Evolutionary conservation across 2,888 invertebrate species (phyloP).

Genomic region (Chorisops tibialis): DNA sequence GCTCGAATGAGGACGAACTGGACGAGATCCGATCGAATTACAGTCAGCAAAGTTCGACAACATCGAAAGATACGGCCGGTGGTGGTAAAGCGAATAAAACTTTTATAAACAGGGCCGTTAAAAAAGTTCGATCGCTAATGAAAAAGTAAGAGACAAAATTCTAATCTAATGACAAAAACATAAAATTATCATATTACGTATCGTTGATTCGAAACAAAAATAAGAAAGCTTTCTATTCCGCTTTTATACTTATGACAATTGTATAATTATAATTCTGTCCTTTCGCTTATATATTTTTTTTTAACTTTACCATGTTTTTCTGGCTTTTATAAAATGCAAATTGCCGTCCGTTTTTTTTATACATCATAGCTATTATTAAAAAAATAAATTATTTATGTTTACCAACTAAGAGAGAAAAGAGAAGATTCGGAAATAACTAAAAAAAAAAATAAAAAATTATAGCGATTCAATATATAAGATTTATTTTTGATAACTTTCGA

Average conservation of each 20-base stretch:
- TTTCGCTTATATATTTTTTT: slow-evolving; percentile 4
- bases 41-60: slow-evolving; percentile 35
- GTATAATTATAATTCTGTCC: slow-evolving; percentile 16
- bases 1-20: slow-evolving; percentile 49
- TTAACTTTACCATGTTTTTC: background rate
- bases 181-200: slow-evolving; percentile 8
- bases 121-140: slow-evolving; percentile 76
- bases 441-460: too few species aligned
- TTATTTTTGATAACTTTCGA: too few species aligned
- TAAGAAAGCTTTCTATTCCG: slow-evolving; percentile 13
- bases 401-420: too few species aligned
- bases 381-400: too few species aligned
- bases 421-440: too few species aligned
- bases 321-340: slow-evolving; percentile 5
- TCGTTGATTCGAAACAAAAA: slow-evolving; percentile 17
- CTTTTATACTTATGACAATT: slow-evolving; percentile 21
- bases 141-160: slow-evolving; percentile 50
- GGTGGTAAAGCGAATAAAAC: slow-evolving; percentile 71
- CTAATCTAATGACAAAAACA: slow-evolving; percentile 1
- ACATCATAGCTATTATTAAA: slow-evolving; percentile 14
- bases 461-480: too few species aligned
- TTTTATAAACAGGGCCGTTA: slow-evolving; percentile 81
- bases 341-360: slow-evolving; percentile 20
- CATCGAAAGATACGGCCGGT: slow-evolving; percentile 49
- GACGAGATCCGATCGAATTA: slow-evolving; percentile 43